Evolutionary conservation across 2,797 vertebrate species (phyloP).

Genomic region (Aeoliscus strigatus): DNA sequence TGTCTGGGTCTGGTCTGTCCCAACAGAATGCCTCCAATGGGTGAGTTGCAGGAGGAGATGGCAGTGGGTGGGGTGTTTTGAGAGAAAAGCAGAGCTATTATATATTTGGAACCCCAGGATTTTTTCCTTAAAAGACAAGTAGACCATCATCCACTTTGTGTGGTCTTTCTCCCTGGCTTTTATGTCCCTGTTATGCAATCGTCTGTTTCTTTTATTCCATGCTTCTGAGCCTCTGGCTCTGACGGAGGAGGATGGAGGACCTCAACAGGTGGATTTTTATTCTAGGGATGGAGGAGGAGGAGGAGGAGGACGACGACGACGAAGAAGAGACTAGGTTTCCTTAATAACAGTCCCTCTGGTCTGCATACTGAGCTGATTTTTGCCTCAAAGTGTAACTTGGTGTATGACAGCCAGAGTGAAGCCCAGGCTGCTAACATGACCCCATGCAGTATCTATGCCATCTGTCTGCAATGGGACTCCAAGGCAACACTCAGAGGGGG

Average conservation of each 20-base stretch:
- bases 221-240: slow-evolving; percentile 48
- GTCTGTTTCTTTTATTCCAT: slow-evolving; percentile 56
- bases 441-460: slow-evolving; percentile 56
- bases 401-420: slow-evolving; percentile 36
- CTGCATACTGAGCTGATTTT: slow-evolving; percentile 14
- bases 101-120: slow-evolving; percentile 37
- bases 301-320: slow-evolving; percentile 12
- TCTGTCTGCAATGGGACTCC: slow-evolving; percentile 63
- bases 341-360: slow-evolving; percentile 43
- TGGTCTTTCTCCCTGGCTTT: slow-evolving; percentile 43
- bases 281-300: slow-evolving; percentile 38
- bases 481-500: slow-evolving; percentile 49
- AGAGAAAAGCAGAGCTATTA: slow-evolving; percentile 28
- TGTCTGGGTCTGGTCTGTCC: slow-evolving; percentile 15
- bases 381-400: slow-evolving; percentile 27
- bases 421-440: slow-evolving; percentile 49
- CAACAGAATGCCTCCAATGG: slow-evolving; percentile 29
- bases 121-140: slow-evolving; percentile 47
- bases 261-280: slow-evolving; percentile 69
- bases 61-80: slow-evolving; percentile 7
- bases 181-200: slow-evolving; percentile 56
- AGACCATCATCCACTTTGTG: slow-evolving; percentile 38
- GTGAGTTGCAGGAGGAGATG: slow-evolving; percentile 16
- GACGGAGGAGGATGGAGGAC: slow-evolving; percentile 57
- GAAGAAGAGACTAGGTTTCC: slow-evolving; percentile 30